phyloP scores from a whole-genome alignment of 2,888 invertebrate genomes.

The Drosophila incognita region DNA sequence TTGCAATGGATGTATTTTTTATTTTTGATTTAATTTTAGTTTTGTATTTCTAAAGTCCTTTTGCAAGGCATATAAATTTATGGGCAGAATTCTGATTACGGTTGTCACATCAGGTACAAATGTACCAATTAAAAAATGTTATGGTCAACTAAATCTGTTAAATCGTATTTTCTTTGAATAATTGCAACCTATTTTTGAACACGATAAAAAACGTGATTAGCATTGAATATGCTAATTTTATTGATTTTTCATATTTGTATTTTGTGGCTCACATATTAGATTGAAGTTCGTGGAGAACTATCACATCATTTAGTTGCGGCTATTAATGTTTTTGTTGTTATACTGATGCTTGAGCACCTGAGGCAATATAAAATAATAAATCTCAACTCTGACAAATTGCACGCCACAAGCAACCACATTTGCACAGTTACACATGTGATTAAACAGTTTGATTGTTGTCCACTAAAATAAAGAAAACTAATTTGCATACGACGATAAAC shows the following conservation, averaged over 20 bases:
- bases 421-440: slow-evolving; percentile 40
- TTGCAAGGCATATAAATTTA: neutral
- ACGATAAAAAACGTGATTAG: neutral
- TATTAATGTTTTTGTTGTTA: slow-evolving; percentile 23
- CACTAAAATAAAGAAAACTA: slow-evolving; percentile 29
- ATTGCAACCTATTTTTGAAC: neutral
- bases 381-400: slow-evolving; percentile 34
- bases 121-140: neutral
- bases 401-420: slow-evolving; percentile 37
- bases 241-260: neutral
- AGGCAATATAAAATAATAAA: slow-evolving; percentile 7
- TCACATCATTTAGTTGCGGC: slow-evolving; percentile 1
- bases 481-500: slow-evolving; percentile 29
- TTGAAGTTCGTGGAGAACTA: slow-evolving; percentile 2
- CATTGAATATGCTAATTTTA: neutral
- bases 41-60: neutral
- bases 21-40: neutral
- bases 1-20: neutral
- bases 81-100: neutral
- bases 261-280: neutral
- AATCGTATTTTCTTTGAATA: neutral
- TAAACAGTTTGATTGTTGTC: slow-evolving; percentile 29
- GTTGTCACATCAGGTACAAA: neutral
- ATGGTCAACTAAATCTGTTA: neutral
- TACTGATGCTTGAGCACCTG: slow-evolving; percentile 9